phyloP scores from a whole-genome alignment of 2,113 vertebrate genomes.

The Syngnathus floridae region DNA sequence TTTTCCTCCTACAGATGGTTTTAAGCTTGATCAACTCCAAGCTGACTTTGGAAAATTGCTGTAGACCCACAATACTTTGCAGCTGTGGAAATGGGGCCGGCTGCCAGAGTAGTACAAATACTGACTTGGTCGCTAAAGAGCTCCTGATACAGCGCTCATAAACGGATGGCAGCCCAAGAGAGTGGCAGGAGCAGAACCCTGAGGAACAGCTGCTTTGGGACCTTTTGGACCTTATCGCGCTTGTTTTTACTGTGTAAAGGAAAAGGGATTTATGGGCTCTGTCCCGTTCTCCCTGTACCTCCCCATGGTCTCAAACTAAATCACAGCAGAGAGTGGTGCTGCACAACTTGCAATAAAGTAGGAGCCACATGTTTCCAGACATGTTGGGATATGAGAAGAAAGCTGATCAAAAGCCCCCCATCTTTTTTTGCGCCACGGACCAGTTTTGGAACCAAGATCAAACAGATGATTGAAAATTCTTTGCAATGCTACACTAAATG shows the following conservation, averaged over 20 bases:
- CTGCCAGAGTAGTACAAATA: slow-evolving; percentile 65
- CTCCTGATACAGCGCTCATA: slow-evolving; percentile 47
- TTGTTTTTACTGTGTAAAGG: slow-evolving; percentile 62
- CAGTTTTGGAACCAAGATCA: background rate
- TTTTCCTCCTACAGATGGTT: slow-evolving; percentile 66
- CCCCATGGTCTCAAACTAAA: slow-evolving; percentile 45
- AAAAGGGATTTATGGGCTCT: slow-evolving; percentile 63
- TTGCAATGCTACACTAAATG: too few species aligned
- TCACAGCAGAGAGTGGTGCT: slow-evolving; percentile 48
- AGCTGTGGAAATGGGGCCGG: slow-evolving; percentile 68
- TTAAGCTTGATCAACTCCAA: slow-evolving; percentile 73
- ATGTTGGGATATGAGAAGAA: slow-evolving; percentile 40
- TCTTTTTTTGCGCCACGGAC: background rate
- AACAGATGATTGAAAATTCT: background rate
- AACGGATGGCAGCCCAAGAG: slow-evolving; percentile 38
- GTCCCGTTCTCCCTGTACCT: slow-evolving; percentile 58
- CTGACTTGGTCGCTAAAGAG: slow-evolving; percentile 53
- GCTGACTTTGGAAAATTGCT: slow-evolving; percentile 71
- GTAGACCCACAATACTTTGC: slow-evolving; percentile 73
- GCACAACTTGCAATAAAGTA: slow-evolving; percentile 58
- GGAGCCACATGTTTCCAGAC: slow-evolving; percentile 60
- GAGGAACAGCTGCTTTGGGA: slow-evolving; percentile 48
- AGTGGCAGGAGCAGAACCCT: slow-evolving; percentile 36
- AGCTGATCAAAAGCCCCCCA: slow-evolving; percentile 36
- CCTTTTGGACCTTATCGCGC: slow-evolving; percentile 44